Conservation (phyloP, 2,113 vertebrate genomes). For the Xiphophorus hellerii region DNA sequence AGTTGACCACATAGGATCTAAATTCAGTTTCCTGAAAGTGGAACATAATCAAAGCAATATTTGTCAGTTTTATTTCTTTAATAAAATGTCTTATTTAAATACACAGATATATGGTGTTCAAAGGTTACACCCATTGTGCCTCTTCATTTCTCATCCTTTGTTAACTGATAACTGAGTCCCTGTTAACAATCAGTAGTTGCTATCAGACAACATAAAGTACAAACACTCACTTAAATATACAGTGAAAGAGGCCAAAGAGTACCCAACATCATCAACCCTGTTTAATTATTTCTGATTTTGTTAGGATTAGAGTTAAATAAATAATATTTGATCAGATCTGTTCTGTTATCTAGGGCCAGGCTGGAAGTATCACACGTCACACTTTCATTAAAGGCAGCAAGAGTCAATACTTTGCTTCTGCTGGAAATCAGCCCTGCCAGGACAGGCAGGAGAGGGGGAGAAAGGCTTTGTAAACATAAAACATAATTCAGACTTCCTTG, state of each 20-base stretch:
- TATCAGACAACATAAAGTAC: conserved; percentile 58
- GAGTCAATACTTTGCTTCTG: conserved; percentile 47
- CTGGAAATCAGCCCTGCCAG: conserved; percentile 26
- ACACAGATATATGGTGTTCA: conserved; percentile 36
- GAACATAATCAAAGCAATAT: conserved; percentile 30
- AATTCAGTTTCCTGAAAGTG: conserved; percentile 23
- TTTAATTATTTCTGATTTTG: conserved; percentile 31
- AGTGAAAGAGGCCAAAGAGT: conserved; percentile 58
- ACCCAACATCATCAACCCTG: conserved; percentile 47
- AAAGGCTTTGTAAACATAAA: conserved; percentile 67
- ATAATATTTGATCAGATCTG: conserved; percentile 61
- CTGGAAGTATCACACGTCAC: conserved; percentile 52
- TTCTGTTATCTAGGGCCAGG: conserved; percentile 55
- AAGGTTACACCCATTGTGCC: conserved; percentile 58
- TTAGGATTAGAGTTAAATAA: conserved; percentile 70
- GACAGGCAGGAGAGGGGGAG: conserved; percentile 34
- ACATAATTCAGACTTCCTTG: conserved; percentile 65
- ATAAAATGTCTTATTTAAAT: conserved; percentile 45
- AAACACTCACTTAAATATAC: conserved; percentile 63
- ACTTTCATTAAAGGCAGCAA: conserved; percentile 62
- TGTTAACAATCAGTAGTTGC: conserved; percentile 76
- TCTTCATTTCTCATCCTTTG: conserved; percentile 46
- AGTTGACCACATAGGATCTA: conserved; percentile 3
- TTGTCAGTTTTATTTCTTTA: conserved; percentile 14
- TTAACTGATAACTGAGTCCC: conserved; percentile 51